These are phyloP conservation scores for Anisognathus igniventris DNA, from an alignment of 2,797 vertebrate species.

Conservation along the genomic window DNA sequence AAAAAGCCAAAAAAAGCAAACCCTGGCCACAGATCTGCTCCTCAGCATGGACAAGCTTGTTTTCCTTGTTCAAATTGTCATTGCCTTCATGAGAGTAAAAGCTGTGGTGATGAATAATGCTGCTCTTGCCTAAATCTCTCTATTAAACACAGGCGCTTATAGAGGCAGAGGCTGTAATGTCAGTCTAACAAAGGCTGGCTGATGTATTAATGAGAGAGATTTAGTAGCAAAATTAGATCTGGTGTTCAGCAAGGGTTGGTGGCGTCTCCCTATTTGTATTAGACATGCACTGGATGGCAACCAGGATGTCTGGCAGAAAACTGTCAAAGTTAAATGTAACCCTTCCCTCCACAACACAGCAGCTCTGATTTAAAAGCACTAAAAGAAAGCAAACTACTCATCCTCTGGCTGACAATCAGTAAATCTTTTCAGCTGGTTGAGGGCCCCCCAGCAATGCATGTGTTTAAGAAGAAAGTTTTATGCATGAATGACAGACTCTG, in stretches of 20 bases:
- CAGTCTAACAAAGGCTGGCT: background rate
- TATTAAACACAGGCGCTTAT: background rate
- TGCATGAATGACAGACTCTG: background rate
- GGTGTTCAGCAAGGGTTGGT: background rate
- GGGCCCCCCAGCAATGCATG: background rate
- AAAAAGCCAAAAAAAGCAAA: background rate
- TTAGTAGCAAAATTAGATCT: constrained; percentile 23
- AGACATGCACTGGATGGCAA: background rate
- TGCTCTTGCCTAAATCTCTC: background rate
- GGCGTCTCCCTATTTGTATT: background rate
- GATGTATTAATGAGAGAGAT: background rate
- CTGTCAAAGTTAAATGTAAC: background rate
- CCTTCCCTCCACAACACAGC: background rate
- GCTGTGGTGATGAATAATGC: background rate
- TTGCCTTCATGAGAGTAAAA: background rate
- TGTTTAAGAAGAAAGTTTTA: background rate
- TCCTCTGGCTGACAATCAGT: background rate
- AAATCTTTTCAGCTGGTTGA: background rate
- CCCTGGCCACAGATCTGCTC: background rate
- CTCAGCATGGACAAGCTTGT: background rate
- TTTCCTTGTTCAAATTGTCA: background rate
- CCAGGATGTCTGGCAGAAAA: background rate
- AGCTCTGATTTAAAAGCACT: background rate
- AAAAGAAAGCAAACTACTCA: background rate
- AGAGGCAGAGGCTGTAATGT: background rate